phyloP scores from a whole-genome alignment of 2,113 vertebrate genomes.

The Callopanchax toddi region DNA sequence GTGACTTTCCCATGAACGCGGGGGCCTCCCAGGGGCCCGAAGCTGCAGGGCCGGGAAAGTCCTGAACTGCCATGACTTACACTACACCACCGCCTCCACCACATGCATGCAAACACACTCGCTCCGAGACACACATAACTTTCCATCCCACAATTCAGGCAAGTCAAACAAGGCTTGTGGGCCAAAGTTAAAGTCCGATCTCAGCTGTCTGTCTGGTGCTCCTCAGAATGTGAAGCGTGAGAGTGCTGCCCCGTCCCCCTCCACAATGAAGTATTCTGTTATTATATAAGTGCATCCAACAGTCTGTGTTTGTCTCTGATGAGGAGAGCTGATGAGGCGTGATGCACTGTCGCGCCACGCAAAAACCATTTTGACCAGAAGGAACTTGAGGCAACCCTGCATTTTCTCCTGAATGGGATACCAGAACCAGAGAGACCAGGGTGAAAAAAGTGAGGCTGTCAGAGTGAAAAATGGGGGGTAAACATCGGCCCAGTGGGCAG shows the following conservation, averaged over 20 bases:
- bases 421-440: constrained; percentile 23
- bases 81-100: constrained; percentile 41
- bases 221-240: constrained; percentile 37
- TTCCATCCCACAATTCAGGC: constrained; percentile 22
- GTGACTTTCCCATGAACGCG: constrained; percentile 81
- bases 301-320: constrained; percentile 23
- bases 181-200: constrained; percentile 52
- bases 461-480: constrained; percentile 74
- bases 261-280: constrained; percentile 48
- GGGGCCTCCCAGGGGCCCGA: constrained; percentile 61
- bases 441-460: constrained; percentile 68
- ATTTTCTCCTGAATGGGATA: constrained; percentile 38
- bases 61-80: constrained; percentile 61
- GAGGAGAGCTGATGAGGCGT: constrained; percentile 27
- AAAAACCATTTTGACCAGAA: constrained; percentile 37
- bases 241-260: constrained; percentile 36
- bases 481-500: constrained; percentile 59
- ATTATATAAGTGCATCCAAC: constrained; percentile 49
- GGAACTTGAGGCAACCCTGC: constrained; percentile 16
- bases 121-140: neutral
- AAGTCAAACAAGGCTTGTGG: constrained; percentile 48
- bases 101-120: constrained; percentile 56
- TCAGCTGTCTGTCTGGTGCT: constrained; percentile 54
- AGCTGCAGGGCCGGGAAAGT: constrained; percentile 62
- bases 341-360: constrained; percentile 33